Evolutionary conservation across 1,140 invertebrate genomes (phyloP).

Genomic region (Portunus trituberculatus): DNA sequence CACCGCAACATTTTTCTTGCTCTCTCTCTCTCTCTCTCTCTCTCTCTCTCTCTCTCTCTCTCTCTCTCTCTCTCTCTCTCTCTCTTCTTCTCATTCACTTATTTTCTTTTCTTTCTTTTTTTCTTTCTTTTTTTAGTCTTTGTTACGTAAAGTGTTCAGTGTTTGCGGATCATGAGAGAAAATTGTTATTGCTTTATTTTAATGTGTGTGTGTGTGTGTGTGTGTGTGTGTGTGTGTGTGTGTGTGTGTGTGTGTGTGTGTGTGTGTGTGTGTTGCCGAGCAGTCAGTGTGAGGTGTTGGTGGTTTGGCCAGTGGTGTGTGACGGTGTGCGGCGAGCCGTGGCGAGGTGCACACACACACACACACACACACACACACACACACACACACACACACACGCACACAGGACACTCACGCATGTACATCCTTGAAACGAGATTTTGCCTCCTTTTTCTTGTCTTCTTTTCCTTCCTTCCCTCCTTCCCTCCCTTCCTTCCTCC

Average conservation of each 20-base stretch:
- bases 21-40: background rate
- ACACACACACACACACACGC: constrained; percentile 18
- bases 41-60: background rate
- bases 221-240: background rate
- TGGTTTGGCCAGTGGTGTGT: background rate
- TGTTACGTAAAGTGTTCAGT: too few species aligned
- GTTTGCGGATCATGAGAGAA: too few species aligned
- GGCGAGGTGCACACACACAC: background rate
- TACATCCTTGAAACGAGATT: background rate
- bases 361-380: constrained; percentile 20
- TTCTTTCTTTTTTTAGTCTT: background rate
- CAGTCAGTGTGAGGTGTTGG: background rate
- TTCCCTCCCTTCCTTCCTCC: background rate
- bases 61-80: background rate
- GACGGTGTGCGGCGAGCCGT: background rate
- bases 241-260: background rate
- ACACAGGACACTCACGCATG: background rate
- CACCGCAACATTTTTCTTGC: too few species aligned
- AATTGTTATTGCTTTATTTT: too few species aligned
- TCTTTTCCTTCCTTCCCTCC: background rate
- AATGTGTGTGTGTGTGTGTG: background rate
- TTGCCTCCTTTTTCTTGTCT: background rate
- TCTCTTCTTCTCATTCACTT: background rate
- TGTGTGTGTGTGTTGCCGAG: too few species aligned
- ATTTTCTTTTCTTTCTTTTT: background rate